Conservation (phyloP, 2,797 vertebrate genomes). For the Podarcis lilfordi region DNA sequence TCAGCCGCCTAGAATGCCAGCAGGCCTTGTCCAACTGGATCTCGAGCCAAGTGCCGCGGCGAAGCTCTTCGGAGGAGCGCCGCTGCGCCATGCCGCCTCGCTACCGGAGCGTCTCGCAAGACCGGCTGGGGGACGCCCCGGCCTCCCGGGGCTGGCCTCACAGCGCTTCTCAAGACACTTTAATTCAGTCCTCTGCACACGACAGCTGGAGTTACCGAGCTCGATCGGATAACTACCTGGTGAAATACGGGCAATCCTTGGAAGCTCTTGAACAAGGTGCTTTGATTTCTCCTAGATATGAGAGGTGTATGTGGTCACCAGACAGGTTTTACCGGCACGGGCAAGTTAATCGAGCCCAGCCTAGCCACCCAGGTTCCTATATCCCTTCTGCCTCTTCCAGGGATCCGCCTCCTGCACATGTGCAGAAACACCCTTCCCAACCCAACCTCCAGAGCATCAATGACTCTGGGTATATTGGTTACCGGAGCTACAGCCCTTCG, state of each 20-base stretch:
- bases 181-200: constrained; percentile 80
- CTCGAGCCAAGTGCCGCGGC: constrained; percentile 85
- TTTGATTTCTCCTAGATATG: constrained; percentile 79
- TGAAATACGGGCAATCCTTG: constrained; percentile 83
- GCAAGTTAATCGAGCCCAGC: constrained; percentile 49
- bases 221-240: constrained; percentile 88
- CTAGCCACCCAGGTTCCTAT: constrained; percentile 45
- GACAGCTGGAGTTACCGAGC: constrained; percentile 79
- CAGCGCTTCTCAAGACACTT: constrained; percentile 93
- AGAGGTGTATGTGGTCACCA: constrained; percentile 75
- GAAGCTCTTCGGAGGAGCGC: constrained; percentile 75
- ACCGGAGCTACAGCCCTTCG: constrained; percentile 96
- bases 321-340: constrained; percentile 51
- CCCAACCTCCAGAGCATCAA: constrained; percentile 83
- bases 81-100: constrained; percentile 80
- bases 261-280: constrained; percentile 85
- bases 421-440: constrained; percentile 68
- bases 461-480: constrained; percentile 89
- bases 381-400: constrained; percentile 66
- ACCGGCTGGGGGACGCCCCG: constrained; percentile 83
- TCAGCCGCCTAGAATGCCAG: constrained; percentile 84
- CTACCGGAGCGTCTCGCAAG: constrained; percentile 92
- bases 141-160: constrained; percentile 84
- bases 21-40: constrained; percentile 94
- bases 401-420: constrained; percentile 45